Base-by-base conservation (phyloP, 2,113 vertebrate genomes). In the Planiliza haematocheilus region DNA sequence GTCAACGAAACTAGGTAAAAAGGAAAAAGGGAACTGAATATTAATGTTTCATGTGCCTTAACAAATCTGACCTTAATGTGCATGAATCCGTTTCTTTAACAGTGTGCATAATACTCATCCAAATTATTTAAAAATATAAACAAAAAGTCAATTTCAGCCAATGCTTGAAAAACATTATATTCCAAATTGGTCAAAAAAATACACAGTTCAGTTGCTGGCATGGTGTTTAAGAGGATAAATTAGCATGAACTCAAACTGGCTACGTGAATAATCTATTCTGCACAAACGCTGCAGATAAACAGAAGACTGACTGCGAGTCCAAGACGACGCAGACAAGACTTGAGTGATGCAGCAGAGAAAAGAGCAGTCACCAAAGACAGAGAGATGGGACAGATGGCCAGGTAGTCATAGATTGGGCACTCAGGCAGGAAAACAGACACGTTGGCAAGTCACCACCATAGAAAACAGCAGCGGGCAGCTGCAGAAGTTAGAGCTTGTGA, bases 321-420 rank as follows among this genome's bases (percentile, higher is more conserved):
- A 46, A 86, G 63, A 53, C 8, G 4, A 42, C 39, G 55, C 37
- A 74, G 42, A 60, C 46, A 34, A 39, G 74, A 52, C 5, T 55
- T 57, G 74, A 85, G 68, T 52, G 82, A 84, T 82, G 74, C 7
- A 43, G 46, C 53, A 24, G 20, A 74, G 74, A 8, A 74, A 74
- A 77, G 7, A 65, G 71, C 45, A 20, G 38, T 49, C 62, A 52
- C 45, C 7, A 4, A 74, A 83, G 78, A 79, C 38, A 59, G 37
- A 76, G 68, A 55, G 55, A 46, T 48, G 72, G 50, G 37, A 73
- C 89, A 85, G 85, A 88, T 83, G 87, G 85, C 75, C 45, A 42
- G 36, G 7, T 48, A 63, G 74, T 79, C 66, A 72, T 74, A 48
- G 8, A 36, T 57, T 24, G 60, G 55, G 45, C 63, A 64, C 64